Conservation (phyloP, 2,113 vertebrate species). For the Hydrolagus affinis region DNA sequence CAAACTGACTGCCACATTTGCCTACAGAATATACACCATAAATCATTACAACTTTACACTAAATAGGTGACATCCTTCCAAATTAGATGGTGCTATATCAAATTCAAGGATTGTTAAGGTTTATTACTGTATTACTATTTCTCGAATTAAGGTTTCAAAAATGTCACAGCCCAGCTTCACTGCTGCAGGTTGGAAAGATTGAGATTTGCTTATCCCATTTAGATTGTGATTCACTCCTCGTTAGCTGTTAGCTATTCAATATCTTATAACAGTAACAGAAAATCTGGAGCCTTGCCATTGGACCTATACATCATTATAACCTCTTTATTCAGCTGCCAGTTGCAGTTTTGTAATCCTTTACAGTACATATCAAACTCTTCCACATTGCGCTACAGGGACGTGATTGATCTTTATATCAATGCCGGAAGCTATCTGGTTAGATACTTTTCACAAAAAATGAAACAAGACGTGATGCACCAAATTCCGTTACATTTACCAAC, state of each 20-base stretch:
- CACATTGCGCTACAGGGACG: neutral
- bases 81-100: too few species aligned
- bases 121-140: too few species aligned
- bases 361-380: neutral
- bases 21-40: too few species aligned
- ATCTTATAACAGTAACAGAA: neutral
- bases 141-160: neutral
- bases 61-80: too few species aligned
- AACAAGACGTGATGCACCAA: neutral
- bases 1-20: too few species aligned
- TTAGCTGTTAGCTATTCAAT: neutral
- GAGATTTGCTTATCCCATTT: constrained; percentile 4
- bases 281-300: neutral
- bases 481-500: neutral
- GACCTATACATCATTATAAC: neutral
- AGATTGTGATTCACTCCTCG: neutral
- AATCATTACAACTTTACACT: too few species aligned
- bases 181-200: neutral
- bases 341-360: neutral
- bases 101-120: too few species aligned
- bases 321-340: neutral
- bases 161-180: neutral
- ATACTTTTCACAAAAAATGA: neutral
- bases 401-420: neutral
- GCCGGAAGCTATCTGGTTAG: neutral